phyloP scores from a whole-genome alignment of 2,113 vertebrate species.

The Mobula hypostoma region DNA sequence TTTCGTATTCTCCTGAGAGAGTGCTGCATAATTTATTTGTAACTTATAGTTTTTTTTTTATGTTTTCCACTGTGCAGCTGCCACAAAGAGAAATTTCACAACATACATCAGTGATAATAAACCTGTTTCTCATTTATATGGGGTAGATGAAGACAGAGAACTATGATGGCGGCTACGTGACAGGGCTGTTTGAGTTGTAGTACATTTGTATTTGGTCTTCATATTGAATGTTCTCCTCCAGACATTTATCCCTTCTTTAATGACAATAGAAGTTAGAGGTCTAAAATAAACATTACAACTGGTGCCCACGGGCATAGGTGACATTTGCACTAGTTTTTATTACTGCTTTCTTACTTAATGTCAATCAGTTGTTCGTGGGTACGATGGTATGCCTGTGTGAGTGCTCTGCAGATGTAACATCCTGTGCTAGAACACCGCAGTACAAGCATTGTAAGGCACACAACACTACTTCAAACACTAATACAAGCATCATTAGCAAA shows the following conservation, averaged over 20 bases:
- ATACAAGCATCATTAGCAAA: not conserved
- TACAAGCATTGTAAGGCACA: not conserved
- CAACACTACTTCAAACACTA: not conserved
- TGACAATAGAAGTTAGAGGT: not conserved
- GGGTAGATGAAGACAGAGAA: too few relatives aligned
- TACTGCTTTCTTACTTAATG: not conserved
- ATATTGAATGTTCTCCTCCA: too few relatives aligned
- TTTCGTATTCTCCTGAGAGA: too few relatives aligned
- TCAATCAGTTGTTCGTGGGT: not conserved
- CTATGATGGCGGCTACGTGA: too few relatives aligned
- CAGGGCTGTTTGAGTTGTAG: too few relatives aligned
- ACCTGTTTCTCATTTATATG: too few relatives aligned
- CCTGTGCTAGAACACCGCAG: not conserved
- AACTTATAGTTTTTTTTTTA: too few relatives aligned
- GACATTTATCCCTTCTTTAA: not conserved
- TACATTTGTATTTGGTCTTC: too few relatives aligned
- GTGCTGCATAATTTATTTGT: too few relatives aligned
- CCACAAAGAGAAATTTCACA: too few relatives aligned
- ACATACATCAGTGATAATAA: too few relatives aligned
- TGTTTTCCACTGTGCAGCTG: too few relatives aligned
- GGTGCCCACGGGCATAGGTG: not conserved
- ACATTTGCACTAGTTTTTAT: not conserved
- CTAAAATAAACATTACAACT: not conserved
- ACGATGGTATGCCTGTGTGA: not conserved
- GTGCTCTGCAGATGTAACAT: not conserved